Evolutionary conservation across 1,140 invertebrate genomes (phyloP).

Genomic region (Idris sp.): DNA sequence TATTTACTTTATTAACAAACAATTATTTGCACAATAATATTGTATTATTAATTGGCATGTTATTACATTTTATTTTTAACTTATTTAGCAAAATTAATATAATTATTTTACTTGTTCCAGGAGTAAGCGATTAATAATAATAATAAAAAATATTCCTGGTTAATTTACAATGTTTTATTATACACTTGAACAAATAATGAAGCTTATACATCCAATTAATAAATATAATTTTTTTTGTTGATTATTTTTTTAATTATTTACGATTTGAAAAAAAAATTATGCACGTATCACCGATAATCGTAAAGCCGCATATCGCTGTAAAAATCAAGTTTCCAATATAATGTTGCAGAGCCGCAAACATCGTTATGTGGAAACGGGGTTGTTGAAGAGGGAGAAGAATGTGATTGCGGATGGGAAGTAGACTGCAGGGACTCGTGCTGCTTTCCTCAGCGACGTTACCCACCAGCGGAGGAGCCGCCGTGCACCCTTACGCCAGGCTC

Average conservation of each 20-base stretch:
- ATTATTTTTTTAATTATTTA: background rate
- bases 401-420: conserved; percentile 98
- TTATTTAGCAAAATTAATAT: too few relatives aligned
- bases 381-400: conserved; percentile 96
- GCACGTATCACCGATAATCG: conserved; percentile 47
- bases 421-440: conserved; percentile 96
- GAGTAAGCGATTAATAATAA: too few relatives aligned
- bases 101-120: too few relatives aligned
- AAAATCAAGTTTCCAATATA: conserved; percentile 59
- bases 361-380: conserved; percentile 98
- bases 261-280: conserved; percentile 16
- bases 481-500: conserved; percentile 89
- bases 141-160: too few relatives aligned
- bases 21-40: too few relatives aligned
- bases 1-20: too few relatives aligned
- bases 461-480: conserved; percentile 85
- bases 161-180: too few relatives aligned
- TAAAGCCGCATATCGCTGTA: conserved; percentile 53
- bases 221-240: conserved; percentile 6
- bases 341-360: conserved; percentile 86
- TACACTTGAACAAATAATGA: too few relatives aligned
- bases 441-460: conserved; percentile 90
- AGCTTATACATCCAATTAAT: too few relatives aligned
- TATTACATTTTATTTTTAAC: too few relatives aligned
- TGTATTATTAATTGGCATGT: too few relatives aligned